Percentiles rank a stretch among this genome's conserved stretches.
phyloP scores from a whole-genome alignment of 1,140 invertebrate genomes.

The Lordiphosa stackelbergi region DNA sequence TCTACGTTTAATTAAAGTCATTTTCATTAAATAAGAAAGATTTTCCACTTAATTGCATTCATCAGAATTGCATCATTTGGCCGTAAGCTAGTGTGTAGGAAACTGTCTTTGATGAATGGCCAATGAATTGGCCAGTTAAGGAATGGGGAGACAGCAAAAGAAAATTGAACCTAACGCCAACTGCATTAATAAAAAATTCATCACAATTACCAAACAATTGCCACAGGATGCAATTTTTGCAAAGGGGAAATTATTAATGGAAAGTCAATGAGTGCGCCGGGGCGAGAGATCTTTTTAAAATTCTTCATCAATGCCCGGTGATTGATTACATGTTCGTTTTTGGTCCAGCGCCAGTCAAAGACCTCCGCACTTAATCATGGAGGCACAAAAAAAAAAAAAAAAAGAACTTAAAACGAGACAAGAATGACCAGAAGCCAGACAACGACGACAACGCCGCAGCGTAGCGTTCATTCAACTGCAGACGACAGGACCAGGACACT shows the following conservation, averaged over 20 bases:
- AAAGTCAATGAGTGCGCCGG: constrained; percentile 65
- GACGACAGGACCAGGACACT: constrained; percentile 74
- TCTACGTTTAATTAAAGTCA: too few species aligned
- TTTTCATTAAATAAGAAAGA: too few species aligned
- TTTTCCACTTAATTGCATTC: too few species aligned
- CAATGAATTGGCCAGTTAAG: too few species aligned
- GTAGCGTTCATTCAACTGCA: constrained; percentile 72
- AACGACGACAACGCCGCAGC: constrained; percentile 36
- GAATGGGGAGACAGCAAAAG: constrained; percentile 8
- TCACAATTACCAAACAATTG: constrained; percentile 75
- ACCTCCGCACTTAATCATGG: constrained; percentile 67
- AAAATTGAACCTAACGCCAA: constrained; percentile 71
- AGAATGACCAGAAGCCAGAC: constrained; percentile 54
- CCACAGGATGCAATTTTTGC: constrained; percentile 67
- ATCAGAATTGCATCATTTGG: too few species aligned
- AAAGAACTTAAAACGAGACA: not conserved
- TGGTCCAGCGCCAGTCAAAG: constrained; percentile 65
- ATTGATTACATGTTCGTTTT: constrained; percentile 58
- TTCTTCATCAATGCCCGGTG: constrained; percentile 59
- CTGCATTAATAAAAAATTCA: constrained; percentile 69
- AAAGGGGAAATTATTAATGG: constrained; percentile 75
- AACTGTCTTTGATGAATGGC: too few species aligned
- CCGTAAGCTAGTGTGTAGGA: too few species aligned
- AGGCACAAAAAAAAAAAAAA: constrained; percentile 47
- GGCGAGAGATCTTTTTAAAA: constrained; percentile 43